These are phyloP conservation scores for Dermatophagoides farinae DNA, from an alignment of 1,140 invertebrate genomes.

Conservation along the genomic window DNA sequence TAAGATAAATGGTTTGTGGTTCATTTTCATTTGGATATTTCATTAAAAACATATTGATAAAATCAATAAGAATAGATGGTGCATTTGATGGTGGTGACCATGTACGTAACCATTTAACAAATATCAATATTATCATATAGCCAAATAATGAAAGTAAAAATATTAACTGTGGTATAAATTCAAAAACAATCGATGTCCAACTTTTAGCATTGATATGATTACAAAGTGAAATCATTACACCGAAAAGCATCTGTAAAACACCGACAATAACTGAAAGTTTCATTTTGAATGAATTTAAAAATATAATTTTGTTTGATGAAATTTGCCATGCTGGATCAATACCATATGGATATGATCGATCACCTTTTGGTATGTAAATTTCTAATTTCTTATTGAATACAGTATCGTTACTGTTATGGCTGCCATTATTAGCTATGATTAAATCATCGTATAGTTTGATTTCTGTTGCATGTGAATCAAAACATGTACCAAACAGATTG, in stretches of 20 bases:
- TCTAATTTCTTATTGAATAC: not conserved
- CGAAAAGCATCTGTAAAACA: constrained; percentile 89
- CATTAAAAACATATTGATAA: constrained; percentile 42
- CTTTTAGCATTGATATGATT: constrained; percentile 41
- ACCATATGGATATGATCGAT: constrained; percentile 25
- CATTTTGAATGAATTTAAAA: constrained; percentile 96
- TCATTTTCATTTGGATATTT: constrained; percentile 30
- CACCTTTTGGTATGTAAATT: constrained; percentile 20
- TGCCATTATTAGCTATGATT: too few relatives aligned
- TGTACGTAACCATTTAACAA: constrained; percentile 74
- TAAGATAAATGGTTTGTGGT: constrained; percentile 25
- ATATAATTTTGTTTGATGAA: constrained; percentile 83
- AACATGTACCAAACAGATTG: constrained; percentile 28
- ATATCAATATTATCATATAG: constrained; percentile 71
- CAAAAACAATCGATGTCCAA: constrained; percentile 47
- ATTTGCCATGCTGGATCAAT: constrained; percentile 37
- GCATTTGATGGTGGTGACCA: constrained; percentile 32
- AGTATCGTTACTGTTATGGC: not conserved
- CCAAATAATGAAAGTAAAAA: constrained; percentile 75
- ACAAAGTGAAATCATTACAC: constrained; percentile 61
- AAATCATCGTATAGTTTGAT: not conserved
- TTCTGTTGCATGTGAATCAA: constrained; percentile 19
- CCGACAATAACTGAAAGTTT: constrained; percentile 91
- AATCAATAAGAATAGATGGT: constrained; percentile 38
- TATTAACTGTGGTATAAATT: constrained; percentile 80